phyloP scores from a whole-genome alignment of 37 sponge, comb jelly and placozoan genomes.

The Mnemiopsis leidyi region DNA sequence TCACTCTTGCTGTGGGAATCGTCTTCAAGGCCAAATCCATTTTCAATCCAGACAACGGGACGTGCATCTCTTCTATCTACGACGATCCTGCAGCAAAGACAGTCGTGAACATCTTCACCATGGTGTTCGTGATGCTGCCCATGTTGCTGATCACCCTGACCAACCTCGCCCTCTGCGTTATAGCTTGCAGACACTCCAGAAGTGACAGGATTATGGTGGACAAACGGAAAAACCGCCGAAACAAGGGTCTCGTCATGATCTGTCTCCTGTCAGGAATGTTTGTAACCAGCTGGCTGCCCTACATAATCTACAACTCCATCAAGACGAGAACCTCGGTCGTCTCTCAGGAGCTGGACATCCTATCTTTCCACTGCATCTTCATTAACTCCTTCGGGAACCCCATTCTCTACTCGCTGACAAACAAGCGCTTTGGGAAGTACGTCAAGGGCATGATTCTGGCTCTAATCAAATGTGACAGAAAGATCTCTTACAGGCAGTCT shows the following conservation, averaged over 20 bases:
- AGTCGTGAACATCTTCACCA: background rate
- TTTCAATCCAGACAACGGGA: background rate
- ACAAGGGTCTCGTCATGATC: slow-evolving; percentile 17
- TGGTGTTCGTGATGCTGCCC: background rate
- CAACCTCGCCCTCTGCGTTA: background rate
- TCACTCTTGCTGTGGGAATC: background rate
- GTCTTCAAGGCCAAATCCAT: background rate
- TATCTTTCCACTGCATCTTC: slow-evolving; percentile 33
- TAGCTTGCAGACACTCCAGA: background rate
- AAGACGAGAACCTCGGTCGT: background rate
- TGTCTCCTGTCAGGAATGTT: background rate
- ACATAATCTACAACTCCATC: background rate
- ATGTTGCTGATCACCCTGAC: background rate
- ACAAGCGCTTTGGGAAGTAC: background rate
- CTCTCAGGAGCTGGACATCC: background rate
- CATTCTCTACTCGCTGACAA: slow-evolving; percentile 47
- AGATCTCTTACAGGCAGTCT: background rate
- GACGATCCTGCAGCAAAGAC: background rate
- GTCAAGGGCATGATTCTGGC: background rate
- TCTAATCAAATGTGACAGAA: background rate
- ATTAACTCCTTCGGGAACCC: slow-evolving; percentile 18
- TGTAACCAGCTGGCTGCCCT: slow-evolving; percentile 2
- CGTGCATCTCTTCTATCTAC: slow-evolving; percentile 9
- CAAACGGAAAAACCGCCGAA: background rate
- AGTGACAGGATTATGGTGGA: background rate